Evolutionary conservation across 2,888 invertebrate species (phyloP).

Genomic region (Tetranychus piercei): DNA sequence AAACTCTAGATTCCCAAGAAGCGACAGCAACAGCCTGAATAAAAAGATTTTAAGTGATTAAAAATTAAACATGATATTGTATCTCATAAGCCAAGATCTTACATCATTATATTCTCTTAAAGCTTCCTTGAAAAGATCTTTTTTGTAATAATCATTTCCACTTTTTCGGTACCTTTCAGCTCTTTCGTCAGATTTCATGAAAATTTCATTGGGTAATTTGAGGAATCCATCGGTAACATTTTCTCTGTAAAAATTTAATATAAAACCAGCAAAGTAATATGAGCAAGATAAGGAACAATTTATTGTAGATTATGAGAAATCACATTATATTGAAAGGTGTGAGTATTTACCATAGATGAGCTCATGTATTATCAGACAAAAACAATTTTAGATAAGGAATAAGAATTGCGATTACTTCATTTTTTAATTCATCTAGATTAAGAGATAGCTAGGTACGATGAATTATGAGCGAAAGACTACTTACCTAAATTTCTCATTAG

Average conservation of each 20-base stretch:
- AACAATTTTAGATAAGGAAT: background rate
- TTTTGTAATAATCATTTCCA: conserved; percentile 9
- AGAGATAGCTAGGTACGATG: too few relatives aligned
- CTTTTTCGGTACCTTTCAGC: background rate
- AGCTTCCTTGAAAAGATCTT: conserved; percentile 2
- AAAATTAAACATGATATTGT: background rate
- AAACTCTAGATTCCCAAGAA: background rate
- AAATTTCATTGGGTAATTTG: background rate
- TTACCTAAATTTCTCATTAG: background rate
- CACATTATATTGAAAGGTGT: too few relatives aligned
- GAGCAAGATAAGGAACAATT: too few relatives aligned
- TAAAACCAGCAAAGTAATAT: too few relatives aligned
- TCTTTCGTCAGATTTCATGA: conserved; percentile 1
- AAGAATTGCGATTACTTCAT: too few relatives aligned
- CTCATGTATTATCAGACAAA: background rate
- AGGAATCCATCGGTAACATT: background rate
- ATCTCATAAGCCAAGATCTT: background rate
- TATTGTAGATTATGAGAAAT: too few relatives aligned
- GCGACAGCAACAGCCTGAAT: conserved; percentile 1
- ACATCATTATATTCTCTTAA: conserved; percentile 7
- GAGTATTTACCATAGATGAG: too few relatives aligned
- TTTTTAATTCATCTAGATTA: too few relatives aligned
- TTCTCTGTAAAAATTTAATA: background rate
- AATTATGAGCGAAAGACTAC: background rate
- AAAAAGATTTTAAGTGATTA: background rate